Conservation (phyloP, 37 sponge, comb jelly and placozoan species). For the Mnemiopsis leidyi region DNA sequence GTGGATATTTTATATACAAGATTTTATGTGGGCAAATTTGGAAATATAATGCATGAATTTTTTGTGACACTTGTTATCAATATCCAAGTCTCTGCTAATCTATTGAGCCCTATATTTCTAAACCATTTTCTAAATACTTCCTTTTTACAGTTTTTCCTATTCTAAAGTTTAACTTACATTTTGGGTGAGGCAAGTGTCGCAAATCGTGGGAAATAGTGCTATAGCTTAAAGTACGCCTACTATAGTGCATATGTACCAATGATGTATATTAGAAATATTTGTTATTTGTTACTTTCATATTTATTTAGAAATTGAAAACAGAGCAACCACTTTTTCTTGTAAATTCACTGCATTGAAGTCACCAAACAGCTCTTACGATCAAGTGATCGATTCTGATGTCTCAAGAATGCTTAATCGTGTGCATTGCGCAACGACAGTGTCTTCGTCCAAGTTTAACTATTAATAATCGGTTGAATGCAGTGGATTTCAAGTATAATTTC, state of each 20-base stretch:
- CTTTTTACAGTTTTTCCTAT: too few relatives aligned
- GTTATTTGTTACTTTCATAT: conserved; percentile 48
- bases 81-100: too few relatives aligned
- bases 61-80: not conserved
- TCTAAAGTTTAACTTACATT: too few relatives aligned
- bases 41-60: conserved; percentile 36
- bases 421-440: not conserved
- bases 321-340: not conserved
- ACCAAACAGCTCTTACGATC: not conserved
- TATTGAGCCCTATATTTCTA: too few relatives aligned
- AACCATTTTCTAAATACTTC: too few relatives aligned
- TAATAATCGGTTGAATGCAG: not conserved
- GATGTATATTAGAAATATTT: conserved; percentile 30
- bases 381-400: too few relatives aligned
- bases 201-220: not conserved
- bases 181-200: not conserved
- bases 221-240: not conserved
- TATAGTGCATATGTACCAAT: conserved; percentile 32
- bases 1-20: conserved; percentile 30
- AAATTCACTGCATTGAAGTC: not conserved
- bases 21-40: conserved; percentile 23
- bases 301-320: conserved; percentile 8
- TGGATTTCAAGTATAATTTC: conserved; percentile 21
- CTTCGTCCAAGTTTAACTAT: not conserved
- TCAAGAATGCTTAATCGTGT: not conserved